A percentile compares a stretch with the other conserved stretches of the same genome.
These are phyloP conservation scores for Drosophila mercatorum DNA, from an alignment of 2,888 invertebrate species.

Conservation along the genomic window DNA sequence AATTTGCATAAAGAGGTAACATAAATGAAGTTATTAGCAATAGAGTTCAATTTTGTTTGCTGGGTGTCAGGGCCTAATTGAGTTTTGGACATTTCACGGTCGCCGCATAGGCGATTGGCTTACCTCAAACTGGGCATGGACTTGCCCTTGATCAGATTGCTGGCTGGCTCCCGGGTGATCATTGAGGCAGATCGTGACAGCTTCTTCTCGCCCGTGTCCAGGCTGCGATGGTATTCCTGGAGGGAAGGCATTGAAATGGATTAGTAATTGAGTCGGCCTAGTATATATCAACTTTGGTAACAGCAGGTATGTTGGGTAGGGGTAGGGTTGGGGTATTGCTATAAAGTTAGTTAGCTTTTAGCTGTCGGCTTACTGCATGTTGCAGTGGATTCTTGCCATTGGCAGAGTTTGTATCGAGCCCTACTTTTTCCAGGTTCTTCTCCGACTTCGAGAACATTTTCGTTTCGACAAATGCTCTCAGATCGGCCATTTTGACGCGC, in stretches of 20 bases:
- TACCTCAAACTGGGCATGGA: conserved; percentile 98
- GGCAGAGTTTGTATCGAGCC: conserved; percentile 87
- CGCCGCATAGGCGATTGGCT: conserved; percentile 31
- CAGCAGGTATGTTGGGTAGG: conserved; percentile 27
- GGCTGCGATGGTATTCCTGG: conserved; percentile 92
- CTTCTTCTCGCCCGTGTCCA: conserved; percentile 92
- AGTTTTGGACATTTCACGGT: neutral
- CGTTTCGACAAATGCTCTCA: conserved; percentile 96
- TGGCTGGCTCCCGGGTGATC: conserved; percentile 87
- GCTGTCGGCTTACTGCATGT: conserved; percentile 87
- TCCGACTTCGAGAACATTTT: conserved; percentile 96
- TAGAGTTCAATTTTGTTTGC: conserved; percentile 16
- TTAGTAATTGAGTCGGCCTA: neutral
- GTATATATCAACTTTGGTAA: conserved; percentile 26
- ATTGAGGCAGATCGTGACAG: conserved; percentile 90
- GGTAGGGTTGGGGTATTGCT: conserved; percentile 24
- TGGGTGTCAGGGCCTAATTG: conserved; percentile 43
- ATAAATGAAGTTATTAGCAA: conserved; percentile 26
- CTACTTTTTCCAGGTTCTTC: conserved; percentile 95
- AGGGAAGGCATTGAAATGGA: no score
- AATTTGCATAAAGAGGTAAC: conserved; percentile 30
- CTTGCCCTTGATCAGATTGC: conserved; percentile 95
- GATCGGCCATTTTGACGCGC: conserved; percentile 95
- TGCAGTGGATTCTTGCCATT: conserved; percentile 87
- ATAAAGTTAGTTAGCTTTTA: conserved; percentile 33